Evolutionary conservation across 2,888 invertebrate genomes (phyloP), one percentile per base, ranked within the genome.

Genomic region (Lathronympha strigana): DNA sequence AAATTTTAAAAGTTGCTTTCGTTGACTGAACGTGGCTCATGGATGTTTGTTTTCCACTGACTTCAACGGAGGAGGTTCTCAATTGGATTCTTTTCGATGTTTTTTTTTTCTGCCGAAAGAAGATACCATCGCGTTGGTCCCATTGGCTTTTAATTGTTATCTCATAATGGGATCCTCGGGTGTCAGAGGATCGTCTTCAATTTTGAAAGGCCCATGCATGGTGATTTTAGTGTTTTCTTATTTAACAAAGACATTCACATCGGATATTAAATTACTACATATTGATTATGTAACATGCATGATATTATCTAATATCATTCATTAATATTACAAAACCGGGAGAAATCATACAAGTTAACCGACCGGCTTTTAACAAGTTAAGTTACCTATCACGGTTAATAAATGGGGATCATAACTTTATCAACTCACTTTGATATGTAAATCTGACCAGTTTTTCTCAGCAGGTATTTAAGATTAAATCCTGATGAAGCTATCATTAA

Each of bases 391-490:
- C 54, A 68, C 62, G 40, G 50, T 68, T 75, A 76, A 77, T 79
- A 72, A 73, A 77, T 76, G 68, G 67, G 69, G 61, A 73, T 73
- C 71, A 76, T 75, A 75, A 75, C 69, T 74, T 72, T 72, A 74
- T 75, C 72, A 67, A 64, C 67, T 70, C 54, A 70, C 73, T 74
- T 70, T 68, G 69, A 73, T 74, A 75, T 76, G 73, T 73, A 72
- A 74, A 76, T 74, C 71, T 62, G 50, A 71, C 72, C 63, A 69
- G 72, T 73, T 71, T 38, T 62, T 69, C 68, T 69, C 63, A 69
- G 62, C 71, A 63, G 67, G 68, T 71, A 66, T 70, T 70, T 72
- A 68, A 68, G 69, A 64, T 62, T 57, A 67, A 53, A 40, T 51
- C 66, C 66, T 33, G 13, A n/a, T 13, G 15, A 19, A 19, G 31